Base-by-base conservation (phyloP, 2,888 invertebrate species). In the Synergus laeviventris region DNA sequence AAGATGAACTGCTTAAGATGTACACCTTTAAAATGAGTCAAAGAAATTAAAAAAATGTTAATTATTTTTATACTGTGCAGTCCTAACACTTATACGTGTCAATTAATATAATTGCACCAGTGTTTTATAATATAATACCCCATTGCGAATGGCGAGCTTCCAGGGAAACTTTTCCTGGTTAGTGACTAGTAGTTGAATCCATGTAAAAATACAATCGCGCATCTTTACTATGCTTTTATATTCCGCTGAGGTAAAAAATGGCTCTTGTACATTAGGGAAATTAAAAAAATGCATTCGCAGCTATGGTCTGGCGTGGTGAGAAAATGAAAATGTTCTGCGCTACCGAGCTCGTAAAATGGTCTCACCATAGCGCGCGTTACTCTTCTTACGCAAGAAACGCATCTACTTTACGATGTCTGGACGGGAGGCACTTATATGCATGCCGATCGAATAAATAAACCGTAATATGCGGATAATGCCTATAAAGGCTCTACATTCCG, bases 401-500 rank as follows among this genome's bases (percentile, higher is more conserved):
- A 24, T 70, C 31, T 21, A 14, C 9, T 70, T 70, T 70, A 70
- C 49, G 64, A 56, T 42, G 60, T 76, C 60, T 73, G 56, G 59
- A 21, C 59, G 76, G 70, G 49, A 70, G 70, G 70, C 16, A 70
- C 70, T 70, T 36, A 70, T 49, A 24, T 74, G 76, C 80, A 80
- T 78, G 81, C 80, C 81, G 84, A 83, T 84, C 84, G 82, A 84
- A 86, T 84, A 85, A 84, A 85, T 83, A 81, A 82, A 80, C 82
- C 83, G 83, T 85, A 85, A 84, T 85, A 83, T 78, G 81, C 81
- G 84, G 83, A 84, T 86, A 86, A 84, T 84, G 85, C 84, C 84
- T 84, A 84, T 80, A 81, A 81, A 81, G 80, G 79, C 79, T 78
- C 80, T 81, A 79, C 81, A 82, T 85, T 84, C 84, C 85, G 78